Base-by-base conservation (phyloP, 2,797 vertebrate genomes). In the Scarus forsteni region DNA sequence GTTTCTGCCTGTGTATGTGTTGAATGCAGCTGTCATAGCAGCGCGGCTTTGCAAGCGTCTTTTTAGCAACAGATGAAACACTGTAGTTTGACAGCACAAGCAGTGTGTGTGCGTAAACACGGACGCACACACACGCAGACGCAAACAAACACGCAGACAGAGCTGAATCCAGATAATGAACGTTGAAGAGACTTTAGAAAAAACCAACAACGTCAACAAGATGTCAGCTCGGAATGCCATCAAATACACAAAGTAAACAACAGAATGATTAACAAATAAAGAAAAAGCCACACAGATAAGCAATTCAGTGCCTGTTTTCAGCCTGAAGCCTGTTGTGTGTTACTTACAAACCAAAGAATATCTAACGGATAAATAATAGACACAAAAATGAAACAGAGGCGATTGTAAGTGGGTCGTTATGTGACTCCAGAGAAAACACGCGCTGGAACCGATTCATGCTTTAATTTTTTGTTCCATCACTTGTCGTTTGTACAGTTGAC, bases 51-150 rank as follows among this genome's bases (percentile, higher is more conserved):
- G 80, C 80, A 85, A 85, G 84, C 73, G 69, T 83, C 81, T 87
- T 85, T 90, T 89, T 86, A 83, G 73, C 76, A 85, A 80, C 82
- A 90, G 85, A 91, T 92, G 85, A 92, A 92, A 92, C 85, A 70
- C 66, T 71, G 73, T 67, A 80, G 83, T 84, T 88, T 93, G 92
- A 91, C 90, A 91, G 84, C 82, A 64, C 49, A 18, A n/a, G 70
- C 45, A 7, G 4, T 27, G 49, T 50, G 18, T 56, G 43, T 57
- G 52, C 70, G 57, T 60, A 55, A 57, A 56, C 11, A 6, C 61
- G 69, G 1, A 42, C 54, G 55, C 62, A 57, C 75, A 66, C 66
- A 51, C 60, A 68, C 59, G 62, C 50, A 49, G 61, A 43, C 46
- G 53, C 48, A 19, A 18, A 36, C 40, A 46, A 54, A 66, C 55